Percentiles rank a stretch among this genome's conserved stretches.
Conservation (phyloP, 2,888 invertebrate genomes). For the Cephus pygmeus region DNA sequence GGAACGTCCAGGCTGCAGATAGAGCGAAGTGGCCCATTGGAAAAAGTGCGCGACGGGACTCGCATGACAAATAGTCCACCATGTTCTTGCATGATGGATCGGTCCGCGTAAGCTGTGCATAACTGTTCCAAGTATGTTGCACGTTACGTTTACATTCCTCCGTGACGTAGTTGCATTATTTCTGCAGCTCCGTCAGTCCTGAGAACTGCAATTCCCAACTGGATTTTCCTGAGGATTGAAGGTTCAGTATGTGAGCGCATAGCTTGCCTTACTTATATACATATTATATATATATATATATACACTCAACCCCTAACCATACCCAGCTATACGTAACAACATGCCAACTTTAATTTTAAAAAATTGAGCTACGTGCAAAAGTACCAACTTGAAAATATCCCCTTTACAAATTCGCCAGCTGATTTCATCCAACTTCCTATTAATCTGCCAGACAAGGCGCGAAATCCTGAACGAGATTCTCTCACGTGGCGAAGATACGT, state of each 20-base stretch:
- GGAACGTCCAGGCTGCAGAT: background rate
- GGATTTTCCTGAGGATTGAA: background rate
- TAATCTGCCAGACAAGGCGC: too few species aligned
- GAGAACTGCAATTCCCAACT: background rate
- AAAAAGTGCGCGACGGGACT: conserved; percentile 26
- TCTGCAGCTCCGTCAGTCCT: background rate
- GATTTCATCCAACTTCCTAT: too few species aligned
- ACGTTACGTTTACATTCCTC: background rate
- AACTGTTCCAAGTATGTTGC: background rate
- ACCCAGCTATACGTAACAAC: too few species aligned
- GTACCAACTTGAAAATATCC: too few species aligned
- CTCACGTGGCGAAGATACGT: too few species aligned
- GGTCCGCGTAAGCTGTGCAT: background rate
- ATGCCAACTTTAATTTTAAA: too few species aligned
- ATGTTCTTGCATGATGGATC: background rate
- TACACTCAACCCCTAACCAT: too few species aligned
- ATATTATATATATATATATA: too few species aligned
- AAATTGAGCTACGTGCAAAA: too few species aligned
- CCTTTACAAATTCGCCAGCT: too few species aligned
- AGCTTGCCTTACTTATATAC: too few species aligned
- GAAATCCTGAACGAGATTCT: too few species aligned
- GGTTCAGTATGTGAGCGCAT: background rate
- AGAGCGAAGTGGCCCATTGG: conserved; percentile 10
- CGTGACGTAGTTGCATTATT: background rate
- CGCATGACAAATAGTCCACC: conserved; percentile 28